A percentile compares a stretch with the other conserved stretches of the same genome.
These are phyloP conservation scores for Elysia chlorotica DNA, from an alignment of 1,140 invertebrate species.

Conservation along the genomic window DNA sequence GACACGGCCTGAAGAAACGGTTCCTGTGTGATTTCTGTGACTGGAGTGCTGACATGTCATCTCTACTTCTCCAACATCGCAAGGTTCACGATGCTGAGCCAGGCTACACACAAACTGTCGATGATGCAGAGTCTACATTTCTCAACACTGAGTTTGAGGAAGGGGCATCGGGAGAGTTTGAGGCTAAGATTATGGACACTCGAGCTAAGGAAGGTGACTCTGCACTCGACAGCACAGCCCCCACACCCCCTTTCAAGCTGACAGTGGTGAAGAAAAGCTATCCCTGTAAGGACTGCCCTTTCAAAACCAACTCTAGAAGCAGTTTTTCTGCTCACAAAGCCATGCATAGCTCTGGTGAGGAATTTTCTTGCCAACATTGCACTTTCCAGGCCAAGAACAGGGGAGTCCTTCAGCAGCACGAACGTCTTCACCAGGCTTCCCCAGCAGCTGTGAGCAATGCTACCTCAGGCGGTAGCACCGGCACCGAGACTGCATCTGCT, in stretches of 20 bases:
- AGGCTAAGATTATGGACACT: conserved; percentile 26
- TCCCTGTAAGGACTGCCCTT: conserved; percentile 52
- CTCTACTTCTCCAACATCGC: conserved; percentile 50
- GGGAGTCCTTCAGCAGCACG: conserved; percentile 47
- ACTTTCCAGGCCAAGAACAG: conserved; percentile 47
- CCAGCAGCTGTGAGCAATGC: too few relatives aligned
- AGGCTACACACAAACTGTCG: conserved; percentile 36
- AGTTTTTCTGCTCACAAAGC: conserved; percentile 48
- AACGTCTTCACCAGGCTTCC: conserved; percentile 48
- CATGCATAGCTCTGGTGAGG: conserved; percentile 46
- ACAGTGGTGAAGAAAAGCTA: conserved; percentile 33
- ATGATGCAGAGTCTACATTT: conserved; percentile 48
- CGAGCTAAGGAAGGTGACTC: conserved; percentile 3
- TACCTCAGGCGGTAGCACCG: background rate
- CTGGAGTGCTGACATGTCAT: conserved; percentile 52
- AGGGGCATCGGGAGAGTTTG: conserved; percentile 27
- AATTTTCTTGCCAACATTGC: conserved; percentile 49
- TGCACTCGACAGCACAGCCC: background rate
- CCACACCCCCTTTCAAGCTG: conserved; percentile 26
- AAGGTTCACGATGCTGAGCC: conserved; percentile 44
- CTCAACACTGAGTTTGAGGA: conserved; percentile 49
- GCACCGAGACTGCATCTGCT: background rate
- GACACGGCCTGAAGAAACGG: conserved; percentile 47
- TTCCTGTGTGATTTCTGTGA: conserved; percentile 57
- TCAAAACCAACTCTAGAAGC: conserved; percentile 44